Percentiles rank a stretch among this genome's conserved stretches.
phyloP scores from a whole-genome alignment of 2,113 vertebrate genomes.

The Clarias batrachus region DNA sequence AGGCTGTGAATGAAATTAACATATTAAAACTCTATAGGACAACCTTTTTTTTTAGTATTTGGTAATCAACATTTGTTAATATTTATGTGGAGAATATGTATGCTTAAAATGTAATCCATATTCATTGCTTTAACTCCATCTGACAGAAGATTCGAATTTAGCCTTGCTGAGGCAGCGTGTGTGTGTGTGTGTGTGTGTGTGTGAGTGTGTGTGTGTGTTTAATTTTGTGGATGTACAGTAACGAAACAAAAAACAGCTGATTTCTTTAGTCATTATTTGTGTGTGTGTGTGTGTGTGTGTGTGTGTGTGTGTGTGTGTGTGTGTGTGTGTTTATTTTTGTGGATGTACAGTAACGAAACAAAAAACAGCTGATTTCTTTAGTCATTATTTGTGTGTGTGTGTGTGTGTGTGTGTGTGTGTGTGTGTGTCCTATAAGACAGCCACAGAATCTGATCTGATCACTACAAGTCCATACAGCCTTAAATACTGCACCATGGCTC shows the following conservation, averaged over 20 bases:
- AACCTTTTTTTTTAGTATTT: neutral
- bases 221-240: too few relatives aligned
- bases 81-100: conserved; percentile 4
- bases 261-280: neutral
- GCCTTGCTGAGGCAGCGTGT: conserved; percentile 58
- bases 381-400: conserved; percentile 13
- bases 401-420: neutral
- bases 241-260: neutral
- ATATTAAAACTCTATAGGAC: neutral
- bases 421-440: conserved; percentile 11
- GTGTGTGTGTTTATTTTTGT: too few relatives aligned
- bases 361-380: neutral
- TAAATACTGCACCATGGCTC: conserved; percentile 61
- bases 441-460: conserved; percentile 33
- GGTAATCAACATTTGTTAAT: neutral
- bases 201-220: neutral
- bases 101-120: neutral
- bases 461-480: neutral
- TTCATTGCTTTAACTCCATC: conserved; percentile 3
- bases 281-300: neutral
- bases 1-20: neutral
- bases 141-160: conserved; percentile 59
- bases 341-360: too few relatives aligned
- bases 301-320: neutral
- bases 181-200: neutral